Percentiles rank a stretch among this genome's conserved stretches.
Evolutionary conservation across 2,888 invertebrate species (phyloP).

Genomic region (Phasia obesa): DNA sequence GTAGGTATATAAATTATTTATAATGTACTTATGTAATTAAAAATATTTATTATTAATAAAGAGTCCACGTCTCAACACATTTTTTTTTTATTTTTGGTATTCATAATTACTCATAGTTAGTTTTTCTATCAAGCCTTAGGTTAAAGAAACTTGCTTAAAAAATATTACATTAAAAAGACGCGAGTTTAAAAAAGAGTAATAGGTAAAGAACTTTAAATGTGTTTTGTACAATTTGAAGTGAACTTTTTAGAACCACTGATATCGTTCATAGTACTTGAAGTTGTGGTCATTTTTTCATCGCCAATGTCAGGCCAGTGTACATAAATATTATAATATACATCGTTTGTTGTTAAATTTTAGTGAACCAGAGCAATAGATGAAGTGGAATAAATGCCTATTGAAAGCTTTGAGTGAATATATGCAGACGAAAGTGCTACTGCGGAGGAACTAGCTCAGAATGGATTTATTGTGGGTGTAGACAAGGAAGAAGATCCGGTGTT

Average conservation of each 20-base stretch:
- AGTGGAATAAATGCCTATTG: constrained; percentile 54
- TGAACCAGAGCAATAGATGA: constrained; percentile 74
- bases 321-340: constrained; percentile 74
- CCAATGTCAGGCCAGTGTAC: constrained; percentile 74
- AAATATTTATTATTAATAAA: too few species aligned
- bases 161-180: too few species aligned
- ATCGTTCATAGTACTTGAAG: constrained; percentile 74
- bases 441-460: constrained; percentile 71
- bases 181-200: too few species aligned
- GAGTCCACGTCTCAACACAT: too few species aligned
- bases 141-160: too few species aligned
- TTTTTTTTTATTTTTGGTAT: too few species aligned
- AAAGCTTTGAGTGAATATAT: constrained; percentile 71
- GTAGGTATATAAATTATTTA: too few species aligned
- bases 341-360: constrained; percentile 77
- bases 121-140: too few species aligned
- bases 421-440: constrained; percentile 45
- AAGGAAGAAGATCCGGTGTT: constrained; percentile 76
- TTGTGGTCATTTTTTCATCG: constrained; percentile 79
- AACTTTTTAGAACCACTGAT: constrained; percentile 75
- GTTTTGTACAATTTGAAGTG: constrained; percentile 77
- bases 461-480: constrained; percentile 76
- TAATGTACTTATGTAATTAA: too few species aligned
- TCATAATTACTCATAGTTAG: too few species aligned
- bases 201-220: constrained; percentile 76